Evolutionary conservation across 2,888 invertebrate species (phyloP).

Genomic region (Drosophila neonasuta): DNA sequence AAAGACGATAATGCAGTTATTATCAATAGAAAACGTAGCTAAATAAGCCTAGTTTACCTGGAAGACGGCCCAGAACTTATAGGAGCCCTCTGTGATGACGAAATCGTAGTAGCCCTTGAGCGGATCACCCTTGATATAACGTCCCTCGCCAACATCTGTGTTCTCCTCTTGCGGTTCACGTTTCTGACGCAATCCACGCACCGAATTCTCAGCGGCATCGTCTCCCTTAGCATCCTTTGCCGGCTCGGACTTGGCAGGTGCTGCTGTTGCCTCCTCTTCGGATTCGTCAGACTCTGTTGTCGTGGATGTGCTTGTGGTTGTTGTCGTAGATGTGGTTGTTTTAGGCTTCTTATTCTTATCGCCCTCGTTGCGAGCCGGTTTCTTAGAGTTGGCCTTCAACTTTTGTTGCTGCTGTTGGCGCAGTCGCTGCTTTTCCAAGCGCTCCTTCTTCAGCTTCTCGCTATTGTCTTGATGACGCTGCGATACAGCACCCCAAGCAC

Average conservation of each 20-base stretch:
- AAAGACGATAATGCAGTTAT: too few relatives aligned
- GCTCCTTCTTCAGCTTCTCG: constrained; percentile 58
- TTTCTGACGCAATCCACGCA: constrained; percentile 56
- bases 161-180: constrained; percentile 37
- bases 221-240: constrained; percentile 38
- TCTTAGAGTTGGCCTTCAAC: constrained; percentile 73
- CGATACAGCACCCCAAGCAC: constrained; percentile 77
- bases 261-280: constrained; percentile 30
- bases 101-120: constrained; percentile 93
- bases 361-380: constrained; percentile 64
- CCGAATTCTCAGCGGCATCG: constrained; percentile 20
- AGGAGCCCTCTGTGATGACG: constrained; percentile 93
- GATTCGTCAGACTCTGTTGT: constrained; percentile 12
- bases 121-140: constrained; percentile 85
- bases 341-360: constrained; percentile 52
- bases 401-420: constrained; percentile 62
- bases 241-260: constrained; percentile 36
- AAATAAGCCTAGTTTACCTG: constrained; percentile 84
- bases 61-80: constrained; percentile 94
- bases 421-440: constrained; percentile 59
- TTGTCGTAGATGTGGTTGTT: constrained; percentile 43
- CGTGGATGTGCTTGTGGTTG: constrained; percentile 42
- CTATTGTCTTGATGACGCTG: constrained; percentile 61
- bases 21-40: neutral
- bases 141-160: constrained; percentile 78